Base-by-base conservation (phyloP, 2,797 vertebrate genomes). In the Threskiornis aethiopicus region DNA sequence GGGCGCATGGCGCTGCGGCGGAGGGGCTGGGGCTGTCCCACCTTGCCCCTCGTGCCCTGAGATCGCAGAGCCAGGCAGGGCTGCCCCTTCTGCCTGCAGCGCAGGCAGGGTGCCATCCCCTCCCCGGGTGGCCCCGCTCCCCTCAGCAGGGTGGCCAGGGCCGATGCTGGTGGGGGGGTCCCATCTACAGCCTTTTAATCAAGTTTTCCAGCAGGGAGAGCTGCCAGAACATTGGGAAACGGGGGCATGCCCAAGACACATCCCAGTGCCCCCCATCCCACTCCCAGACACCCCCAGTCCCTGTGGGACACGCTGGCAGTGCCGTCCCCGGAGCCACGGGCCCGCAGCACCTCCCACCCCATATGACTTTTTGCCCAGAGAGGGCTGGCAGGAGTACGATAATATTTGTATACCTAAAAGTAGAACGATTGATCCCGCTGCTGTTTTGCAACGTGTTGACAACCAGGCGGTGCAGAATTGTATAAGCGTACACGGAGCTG, bases 401-500 rank as follows among this genome's bases (percentile, higher is more conserved):
- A 89, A 77, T 79, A 91, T 96, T 96, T 92, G 89, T 80, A 67
- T 21, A 73, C 94, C 91, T 91, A 90, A 90, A 89, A 89, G 94
- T 78, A 62, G 95, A 90, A 76, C 8, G 51, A 94, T 96, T 90
- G 86, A 94, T 92, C 83, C 70, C 3, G 9, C 54, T 90, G 81
- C 91, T 77, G 79, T 96, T 96, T 91, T 73, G 92, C 91, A 94
- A 88, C 0, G 25, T 90, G 94, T 87, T 93, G 93, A 82, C 73
- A 15, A 90, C 39, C 78, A 58, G 94, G 67, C 79, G 0, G 78
- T n/a, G 84, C 41, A n/a, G 88, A 77, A 83, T 92, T 94, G 91
- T 93, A 80, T 93, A 92, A 95, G 94, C 69, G 64, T 83, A 81
- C 37, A 4, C 22, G 89, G 94, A 81, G 70, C 71, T 79, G 90